Percentiles rank a stretch among this genome's conserved stretches.
phyloP scores from a whole-genome alignment of 2,113 vertebrate genomes.

The Eretmodus cyanostictus region DNA sequence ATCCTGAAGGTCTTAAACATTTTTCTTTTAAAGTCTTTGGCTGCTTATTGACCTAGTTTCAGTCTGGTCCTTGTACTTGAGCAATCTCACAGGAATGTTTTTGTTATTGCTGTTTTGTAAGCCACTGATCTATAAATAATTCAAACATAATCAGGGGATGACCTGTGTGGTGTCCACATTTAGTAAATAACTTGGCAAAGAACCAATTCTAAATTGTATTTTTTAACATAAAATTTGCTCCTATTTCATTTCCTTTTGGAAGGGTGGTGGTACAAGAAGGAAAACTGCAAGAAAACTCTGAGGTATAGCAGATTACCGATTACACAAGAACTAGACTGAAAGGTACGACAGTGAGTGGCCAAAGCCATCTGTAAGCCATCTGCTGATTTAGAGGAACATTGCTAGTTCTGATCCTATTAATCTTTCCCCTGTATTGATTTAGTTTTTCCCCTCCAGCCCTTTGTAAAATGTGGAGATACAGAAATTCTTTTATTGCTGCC shows the following conservation, averaged over 20 bases:
- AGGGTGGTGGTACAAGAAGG: neutral
- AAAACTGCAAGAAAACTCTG: neutral
- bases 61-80: neutral
- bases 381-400: neutral
- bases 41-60: neutral
- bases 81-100: neutral
- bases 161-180: neutral
- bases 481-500: neutral
- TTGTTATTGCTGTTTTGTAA: neutral
- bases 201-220: neutral
- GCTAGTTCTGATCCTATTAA: neutral
- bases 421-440: neutral
- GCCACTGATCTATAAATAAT: neutral
- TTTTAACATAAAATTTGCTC: neutral
- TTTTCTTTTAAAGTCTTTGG: neutral
- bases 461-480: neutral
- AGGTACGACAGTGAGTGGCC: neutral
- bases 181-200: neutral
- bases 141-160: neutral
- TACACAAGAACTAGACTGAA: neutral
- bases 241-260: neutral
- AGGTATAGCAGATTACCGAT: neutral
- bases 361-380: neutral
- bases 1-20: neutral
- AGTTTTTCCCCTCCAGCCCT: neutral